Evolutionary conservation across 2,888 invertebrate species (phyloP).

Genomic region (Apoderus coryli): DNA sequence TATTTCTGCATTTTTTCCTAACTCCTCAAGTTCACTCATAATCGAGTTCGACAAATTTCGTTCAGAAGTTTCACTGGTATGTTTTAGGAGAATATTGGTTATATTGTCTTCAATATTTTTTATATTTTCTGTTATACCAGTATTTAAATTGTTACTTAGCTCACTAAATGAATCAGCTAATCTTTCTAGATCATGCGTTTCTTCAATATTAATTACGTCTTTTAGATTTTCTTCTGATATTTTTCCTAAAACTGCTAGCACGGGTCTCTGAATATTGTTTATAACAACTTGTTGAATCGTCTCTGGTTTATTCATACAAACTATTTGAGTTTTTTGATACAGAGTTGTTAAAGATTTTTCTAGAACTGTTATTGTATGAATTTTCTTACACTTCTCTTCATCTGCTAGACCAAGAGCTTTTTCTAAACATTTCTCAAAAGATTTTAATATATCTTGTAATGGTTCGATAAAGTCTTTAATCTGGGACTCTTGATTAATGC

Average conservation of each 20-base stretch:
- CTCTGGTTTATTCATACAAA: background rate
- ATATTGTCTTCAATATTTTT: constrained; percentile 19
- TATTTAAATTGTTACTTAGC: constrained; percentile 16
- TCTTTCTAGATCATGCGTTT: constrained; percentile 20
- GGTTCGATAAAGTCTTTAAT: constrained; percentile 31
- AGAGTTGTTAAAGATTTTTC: constrained; percentile 15
- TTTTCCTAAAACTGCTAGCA: constrained; percentile 21
- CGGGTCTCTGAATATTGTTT: constrained; percentile 24
- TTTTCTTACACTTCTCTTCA: constrained; percentile 14
- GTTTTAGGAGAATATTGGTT: constrained; percentile 10
- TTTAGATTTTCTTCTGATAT: constrained; percentile 14
- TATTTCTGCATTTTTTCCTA: constrained; percentile 22
- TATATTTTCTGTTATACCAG: constrained; percentile 20
- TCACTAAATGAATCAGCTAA: constrained; percentile 21
- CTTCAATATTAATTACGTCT: constrained; percentile 17
- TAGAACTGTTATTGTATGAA: constrained; percentile 10
- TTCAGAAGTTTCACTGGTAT: constrained; percentile 15
- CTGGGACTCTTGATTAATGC: constrained; percentile 30
- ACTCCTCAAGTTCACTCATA: constrained; percentile 19
- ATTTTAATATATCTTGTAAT: constrained; percentile 27
- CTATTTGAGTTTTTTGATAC: constrained; percentile 13
- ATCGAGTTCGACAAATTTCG: constrained; percentile 15
- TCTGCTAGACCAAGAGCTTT: constrained; percentile 16
- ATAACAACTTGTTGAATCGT: constrained; percentile 18
- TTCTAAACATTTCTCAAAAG: constrained; percentile 23